Evolutionary conservation across 1,140 invertebrate genomes (phyloP).

Genomic region (Platyscapa corneri): DNA sequence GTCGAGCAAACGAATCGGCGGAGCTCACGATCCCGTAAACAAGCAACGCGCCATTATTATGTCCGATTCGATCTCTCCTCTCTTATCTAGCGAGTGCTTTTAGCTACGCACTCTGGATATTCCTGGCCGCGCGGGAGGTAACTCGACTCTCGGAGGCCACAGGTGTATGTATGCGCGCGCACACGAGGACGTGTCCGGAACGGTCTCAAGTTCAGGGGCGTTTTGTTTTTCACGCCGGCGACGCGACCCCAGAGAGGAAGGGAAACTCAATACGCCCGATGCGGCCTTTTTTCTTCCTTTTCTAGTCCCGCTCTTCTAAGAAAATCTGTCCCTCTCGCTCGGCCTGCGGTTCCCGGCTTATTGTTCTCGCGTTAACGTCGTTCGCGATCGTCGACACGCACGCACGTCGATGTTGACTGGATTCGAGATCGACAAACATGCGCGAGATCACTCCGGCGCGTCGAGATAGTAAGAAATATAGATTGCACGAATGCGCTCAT

Average conservation of each 20-base stretch:
- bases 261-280: slow-evolving; percentile 17
- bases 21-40: too few relatives aligned
- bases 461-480: too few relatives aligned
- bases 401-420: too few relatives aligned
- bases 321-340: not conserved
- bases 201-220: slow-evolving; percentile 34
- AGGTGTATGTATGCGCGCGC: not conserved
- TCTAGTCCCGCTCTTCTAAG: not conserved
- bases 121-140: slow-evolving; percentile 10
- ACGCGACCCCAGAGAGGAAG: too few relatives aligned
- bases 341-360: not conserved
- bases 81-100: not conserved
- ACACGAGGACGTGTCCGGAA: slow-evolving; percentile 35
- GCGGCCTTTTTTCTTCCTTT: not conserved
- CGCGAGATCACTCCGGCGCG: too few relatives aligned
- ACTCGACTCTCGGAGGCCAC: slow-evolving; percentile 2
- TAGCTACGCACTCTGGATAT: not conserved
- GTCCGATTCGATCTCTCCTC: not conserved
- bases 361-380: too few relatives aligned
- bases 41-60: too few relatives aligned
- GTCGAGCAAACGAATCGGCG: too few relatives aligned
- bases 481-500: too few relatives aligned
- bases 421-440: too few relatives aligned
- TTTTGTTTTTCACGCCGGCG: slow-evolving; percentile 25
- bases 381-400: too few relatives aligned